phyloP scores from a whole-genome alignment of 2,797 vertebrate species.

The Acrossocheilus fasciatus region DNA sequence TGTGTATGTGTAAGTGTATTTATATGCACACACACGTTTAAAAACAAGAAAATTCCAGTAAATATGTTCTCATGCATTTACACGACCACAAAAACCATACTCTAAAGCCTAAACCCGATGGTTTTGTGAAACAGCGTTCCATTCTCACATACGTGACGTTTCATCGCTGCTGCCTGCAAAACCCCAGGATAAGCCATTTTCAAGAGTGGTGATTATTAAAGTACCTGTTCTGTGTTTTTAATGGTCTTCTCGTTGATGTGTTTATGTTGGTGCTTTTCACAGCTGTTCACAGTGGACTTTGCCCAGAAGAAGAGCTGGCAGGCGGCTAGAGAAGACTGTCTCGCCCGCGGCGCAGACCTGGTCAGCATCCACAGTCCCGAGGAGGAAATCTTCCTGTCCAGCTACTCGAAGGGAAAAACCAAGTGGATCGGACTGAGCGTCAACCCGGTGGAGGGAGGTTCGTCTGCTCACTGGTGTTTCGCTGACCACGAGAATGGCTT shows the following conservation, averaged over 20 bases:
- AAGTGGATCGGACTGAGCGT: conserved; percentile 82
- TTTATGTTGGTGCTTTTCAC: not conserved
- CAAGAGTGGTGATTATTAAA: not conserved
- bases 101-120: no score
- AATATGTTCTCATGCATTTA: no score
- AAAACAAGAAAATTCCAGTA: no score
- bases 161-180: not conserved
- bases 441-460: conserved; percentile 77
- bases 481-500: not conserved
- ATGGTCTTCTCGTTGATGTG: not conserved
- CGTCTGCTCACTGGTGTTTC: not conserved
- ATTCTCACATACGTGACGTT: not conserved
- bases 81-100: no score
- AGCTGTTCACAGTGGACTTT: conserved; percentile 79
- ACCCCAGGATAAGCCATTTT: not conserved
- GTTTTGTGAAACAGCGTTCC: no score
- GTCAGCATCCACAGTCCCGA: conserved; percentile 79
- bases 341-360: conserved; percentile 73
- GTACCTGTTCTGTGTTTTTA: not conserved
- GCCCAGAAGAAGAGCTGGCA: conserved; percentile 79
- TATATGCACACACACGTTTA: no score
- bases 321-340: conserved; percentile 75
- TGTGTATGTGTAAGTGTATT: no score
- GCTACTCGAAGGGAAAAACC: conserved; percentile 72
- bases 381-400: conserved; percentile 77